Evolutionary conservation across 2,888 invertebrate genomes (phyloP), one percentile per base, ranked within the genome.

Genomic region (Charanyca ferruginea): DNA sequence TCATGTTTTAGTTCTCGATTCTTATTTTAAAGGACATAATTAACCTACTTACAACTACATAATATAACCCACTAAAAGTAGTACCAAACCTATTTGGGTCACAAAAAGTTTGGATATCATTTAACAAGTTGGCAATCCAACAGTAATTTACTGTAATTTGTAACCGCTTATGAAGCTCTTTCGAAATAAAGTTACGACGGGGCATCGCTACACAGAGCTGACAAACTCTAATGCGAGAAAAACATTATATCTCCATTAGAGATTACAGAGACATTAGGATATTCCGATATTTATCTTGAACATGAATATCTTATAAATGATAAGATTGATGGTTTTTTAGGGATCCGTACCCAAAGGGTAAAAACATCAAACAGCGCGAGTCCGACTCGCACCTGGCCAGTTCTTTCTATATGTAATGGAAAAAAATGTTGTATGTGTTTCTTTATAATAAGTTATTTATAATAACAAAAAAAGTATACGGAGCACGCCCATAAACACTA

Each of bases 91-190:
- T 59, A 52, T 52, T 60, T 42, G 42, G 13, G 16, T 13, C 23
- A 44, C 58, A 58, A 70, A 71, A 76, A 76, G 57, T 70, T 76
- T 28, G 18, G 38, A 60, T 57, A 58, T 58, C 41, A 57, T 60
- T 51, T 53, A 55, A 59, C 52, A 63, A 73, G 48, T 70, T 28
- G 45, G 32, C 41, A 64, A 57, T 70, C 25, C 38, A 52, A 76
- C 32, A 53, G 47, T 64, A 64, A 60, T 48, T 55, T 69, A 75
- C 28, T 25, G 55, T 60, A 69, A 70, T 57, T 76, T 57, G 62
- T 62, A 70, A 76, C 55, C 55, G 59, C 64, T 76, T 76, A 53
- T 42, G 22, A 49, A 73, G 71, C 52, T 57, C 63, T 70, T 70
- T 58, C 32, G 22, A 32, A 52, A 64, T 70, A 76, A 76, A 76